Evolutionary conservation across 1,140 invertebrate genomes (phyloP).

Genomic region (Cotesia glomerata): DNA sequence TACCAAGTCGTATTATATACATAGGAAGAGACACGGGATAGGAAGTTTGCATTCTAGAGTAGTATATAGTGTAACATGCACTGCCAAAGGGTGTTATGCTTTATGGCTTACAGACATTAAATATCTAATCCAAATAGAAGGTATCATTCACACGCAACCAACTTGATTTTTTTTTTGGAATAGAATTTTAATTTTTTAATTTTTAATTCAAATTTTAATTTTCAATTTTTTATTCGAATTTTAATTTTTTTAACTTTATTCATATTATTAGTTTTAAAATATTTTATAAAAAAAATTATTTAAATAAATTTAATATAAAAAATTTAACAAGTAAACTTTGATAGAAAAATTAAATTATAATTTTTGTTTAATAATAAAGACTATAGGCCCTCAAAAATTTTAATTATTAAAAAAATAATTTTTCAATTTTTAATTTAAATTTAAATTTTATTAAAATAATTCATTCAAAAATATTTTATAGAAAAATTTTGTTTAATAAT

Average conservation of each 20-base stretch:
- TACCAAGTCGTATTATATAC: conserved; percentile 40
- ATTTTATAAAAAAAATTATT: not conserved
- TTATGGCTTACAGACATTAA: conserved; percentile 48
- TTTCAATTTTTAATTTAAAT: too few relatives aligned
- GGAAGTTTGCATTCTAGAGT: conserved; percentile 20
- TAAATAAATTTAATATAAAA: too few relatives aligned
- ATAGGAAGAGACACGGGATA: conserved; percentile 32
- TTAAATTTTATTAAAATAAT: too few relatives aligned
- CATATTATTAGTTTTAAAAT: not conserved
- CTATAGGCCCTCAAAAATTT: too few relatives aligned
- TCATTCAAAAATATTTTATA: too few relatives aligned
- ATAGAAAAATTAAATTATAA: too few relatives aligned
- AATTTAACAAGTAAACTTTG: too few relatives aligned
- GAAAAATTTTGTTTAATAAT: too few relatives aligned
- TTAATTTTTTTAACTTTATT: not conserved
- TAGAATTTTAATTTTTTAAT: too few relatives aligned
- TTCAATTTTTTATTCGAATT: not conserved
- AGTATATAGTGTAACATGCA: conserved; percentile 17
- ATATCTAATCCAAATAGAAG: conserved; percentile 29
- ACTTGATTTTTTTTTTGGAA: not conserved
- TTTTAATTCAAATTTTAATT: not conserved
- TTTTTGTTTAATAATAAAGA: too few relatives aligned
- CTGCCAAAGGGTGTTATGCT: conserved; percentile 31
- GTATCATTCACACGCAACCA: conserved; percentile 27
- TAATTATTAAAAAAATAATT: too few relatives aligned